A percentile compares a stretch with the other conserved stretches of the same genome.
Evolutionary conservation across 2,797 vertebrate species (phyloP).

Genomic region (Denticeps clupeoides): DNA sequence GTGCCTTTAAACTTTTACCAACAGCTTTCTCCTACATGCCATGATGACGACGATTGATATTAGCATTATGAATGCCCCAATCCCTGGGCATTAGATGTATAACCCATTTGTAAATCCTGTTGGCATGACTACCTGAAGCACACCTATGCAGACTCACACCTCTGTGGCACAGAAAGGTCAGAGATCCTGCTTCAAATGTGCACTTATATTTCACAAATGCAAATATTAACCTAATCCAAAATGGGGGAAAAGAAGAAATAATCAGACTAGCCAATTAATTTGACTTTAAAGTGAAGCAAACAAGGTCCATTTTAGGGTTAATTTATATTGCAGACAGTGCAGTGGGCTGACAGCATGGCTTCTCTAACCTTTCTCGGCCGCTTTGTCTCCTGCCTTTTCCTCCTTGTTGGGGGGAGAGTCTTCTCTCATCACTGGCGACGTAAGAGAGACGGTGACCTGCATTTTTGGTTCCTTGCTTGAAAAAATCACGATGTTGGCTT

Average conservation of each 20-base stretch:
- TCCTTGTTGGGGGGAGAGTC: constrained; percentile 59
- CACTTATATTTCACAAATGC: constrained; percentile 44
- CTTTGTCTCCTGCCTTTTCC: constrained; percentile 57
- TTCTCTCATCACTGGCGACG: constrained; percentile 75
- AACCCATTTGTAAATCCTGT: no score
- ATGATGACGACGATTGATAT: no score
- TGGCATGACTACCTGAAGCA: no score
- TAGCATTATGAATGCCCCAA: no score
- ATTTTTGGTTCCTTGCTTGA: constrained; percentile 76
- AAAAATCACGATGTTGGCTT: constrained; percentile 69
- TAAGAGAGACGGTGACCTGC: constrained; percentile 73
- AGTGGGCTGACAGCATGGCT: constrained; percentile 63
- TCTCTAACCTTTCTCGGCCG: constrained; percentile 73
- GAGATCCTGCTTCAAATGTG: constrained; percentile 60
- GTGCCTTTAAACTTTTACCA: no score
- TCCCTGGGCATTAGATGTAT: no score
- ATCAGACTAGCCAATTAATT: constrained; percentile 9
- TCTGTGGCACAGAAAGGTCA: constrained; percentile 67
- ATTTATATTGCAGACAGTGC: constrained; percentile 47
- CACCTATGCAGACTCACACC: constrained; percentile 31
- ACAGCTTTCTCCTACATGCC: no score
- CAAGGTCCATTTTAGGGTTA: constrained; percentile 3
- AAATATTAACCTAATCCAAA: constrained; percentile 24
- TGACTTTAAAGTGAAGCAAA: neutral
- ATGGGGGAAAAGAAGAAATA: constrained; percentile 29